These are phyloP conservation scores for Sacculina carcini DNA, from an alignment of 2,888 invertebrate species.

Conservation along the genomic window DNA sequence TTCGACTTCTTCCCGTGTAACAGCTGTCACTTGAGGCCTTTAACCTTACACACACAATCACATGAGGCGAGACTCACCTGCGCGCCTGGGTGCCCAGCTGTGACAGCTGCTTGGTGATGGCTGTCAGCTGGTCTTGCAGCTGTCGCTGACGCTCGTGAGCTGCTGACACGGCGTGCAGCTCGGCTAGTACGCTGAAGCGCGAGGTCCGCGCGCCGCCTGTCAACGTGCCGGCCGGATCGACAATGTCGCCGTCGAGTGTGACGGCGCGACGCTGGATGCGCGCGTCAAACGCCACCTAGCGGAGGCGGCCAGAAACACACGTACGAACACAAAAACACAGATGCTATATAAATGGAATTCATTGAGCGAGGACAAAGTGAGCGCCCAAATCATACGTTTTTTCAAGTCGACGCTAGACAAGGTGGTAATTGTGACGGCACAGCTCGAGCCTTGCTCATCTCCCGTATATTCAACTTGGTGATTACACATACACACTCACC, in stretches of 20 bases:
- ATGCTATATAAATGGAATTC: too few relatives aligned
- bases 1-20: too few relatives aligned
- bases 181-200: constrained; percentile 14
- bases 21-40: too few relatives aligned
- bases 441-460: too few relatives aligned
- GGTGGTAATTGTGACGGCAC: too few relatives aligned
- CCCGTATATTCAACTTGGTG: too few relatives aligned
- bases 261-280: constrained; percentile 27
- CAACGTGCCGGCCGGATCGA: constrained; percentile 67
- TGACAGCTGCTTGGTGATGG: constrained; percentile 27
- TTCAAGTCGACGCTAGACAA: too few relatives aligned
- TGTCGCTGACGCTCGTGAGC: constrained; percentile 16
- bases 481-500: too few relatives aligned
- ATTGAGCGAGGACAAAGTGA: too few relatives aligned
- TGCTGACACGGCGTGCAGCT: constrained; percentile 11
- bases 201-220: constrained; percentile 38
- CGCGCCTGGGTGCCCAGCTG: constrained; percentile 22
- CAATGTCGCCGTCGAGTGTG: constrained; percentile 72
- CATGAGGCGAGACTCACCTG: not conserved
- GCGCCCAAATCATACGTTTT: too few relatives aligned
- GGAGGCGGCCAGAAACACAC: too few relatives aligned
- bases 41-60: not conserved
- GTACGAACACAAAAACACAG: too few relatives aligned
- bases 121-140: constrained; percentile 25
- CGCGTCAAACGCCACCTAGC: constrained; percentile 20